Evolutionary conservation across 2,888 invertebrate genomes (phyloP).

Genomic region (Malacosoma neustria): DNA sequence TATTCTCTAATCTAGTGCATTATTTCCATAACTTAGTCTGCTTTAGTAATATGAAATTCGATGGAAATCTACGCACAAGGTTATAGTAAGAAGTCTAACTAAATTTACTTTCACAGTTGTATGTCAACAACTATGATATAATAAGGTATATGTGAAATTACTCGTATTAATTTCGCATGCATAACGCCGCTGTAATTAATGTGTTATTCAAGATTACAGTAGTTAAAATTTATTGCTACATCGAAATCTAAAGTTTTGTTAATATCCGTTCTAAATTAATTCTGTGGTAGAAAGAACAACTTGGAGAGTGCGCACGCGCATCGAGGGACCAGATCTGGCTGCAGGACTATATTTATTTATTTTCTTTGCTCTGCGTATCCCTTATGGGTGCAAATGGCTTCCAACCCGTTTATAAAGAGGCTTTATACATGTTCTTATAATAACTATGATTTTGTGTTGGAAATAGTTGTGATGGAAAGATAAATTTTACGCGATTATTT

Average conservation of each 20-base stretch:
- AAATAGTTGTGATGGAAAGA: no score
- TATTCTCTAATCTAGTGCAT: no score
- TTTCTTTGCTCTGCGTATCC: slow-evolving; percentile 44
- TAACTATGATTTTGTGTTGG: no score
- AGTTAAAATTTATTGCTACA: not conserved
- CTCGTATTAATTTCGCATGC: not conserved
- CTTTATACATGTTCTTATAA: no score
- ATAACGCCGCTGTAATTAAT: not conserved
- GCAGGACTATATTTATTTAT: slow-evolving; percentile 41
- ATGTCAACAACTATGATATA: not conserved
- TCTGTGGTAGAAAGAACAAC: not conserved
- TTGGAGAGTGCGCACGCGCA: slow-evolving; percentile 10
- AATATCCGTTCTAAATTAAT: not conserved
- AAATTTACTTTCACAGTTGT: not conserved
- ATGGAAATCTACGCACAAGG: no score
- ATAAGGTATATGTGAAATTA: not conserved
- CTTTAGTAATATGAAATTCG: no score
- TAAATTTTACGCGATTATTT: no score
- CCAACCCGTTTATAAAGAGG: slow-evolving; percentile 59
- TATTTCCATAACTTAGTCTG: no score
- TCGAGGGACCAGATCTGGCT: slow-evolving; percentile 21
- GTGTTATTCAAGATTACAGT: not conserved
- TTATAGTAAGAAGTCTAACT: no score
- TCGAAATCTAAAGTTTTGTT: not conserved
- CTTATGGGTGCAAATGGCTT: slow-evolving; percentile 59